Percentiles rank a stretch among this genome's conserved stretches.
Evolutionary conservation across 53 echinoderm and acorn worm genomes (phyloP).

Genomic region (Arbacia lixula): DNA sequence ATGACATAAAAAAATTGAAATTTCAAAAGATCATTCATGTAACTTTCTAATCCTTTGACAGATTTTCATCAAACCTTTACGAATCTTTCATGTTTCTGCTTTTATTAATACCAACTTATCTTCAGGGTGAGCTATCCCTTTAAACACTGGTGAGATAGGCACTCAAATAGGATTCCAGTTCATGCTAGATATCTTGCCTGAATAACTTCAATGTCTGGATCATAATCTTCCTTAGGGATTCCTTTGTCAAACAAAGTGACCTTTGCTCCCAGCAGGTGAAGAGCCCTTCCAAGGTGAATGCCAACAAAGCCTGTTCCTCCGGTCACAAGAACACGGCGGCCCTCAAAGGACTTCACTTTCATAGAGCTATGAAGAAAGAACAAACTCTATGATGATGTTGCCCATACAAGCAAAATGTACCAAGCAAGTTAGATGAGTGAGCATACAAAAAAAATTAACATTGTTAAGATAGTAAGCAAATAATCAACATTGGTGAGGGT

Average conservation of each 20-base stretch:
- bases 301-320: conserved; percentile 92
- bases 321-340: conserved; percentile 74
- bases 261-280: conserved; percentile 79
- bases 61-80: too few species aligned
- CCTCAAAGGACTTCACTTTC: conserved; percentile 76
- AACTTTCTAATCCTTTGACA: too few species aligned
- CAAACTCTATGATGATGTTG: too few species aligned
- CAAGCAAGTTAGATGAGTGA: not conserved
- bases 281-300: conserved; percentile 84
- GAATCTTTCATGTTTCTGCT: too few species aligned
- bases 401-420: not conserved
- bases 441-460: not conserved
- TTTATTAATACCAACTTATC: too few species aligned
- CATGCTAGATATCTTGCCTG: conserved; percentile 73
- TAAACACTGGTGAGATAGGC: too few species aligned
- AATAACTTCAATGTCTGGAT: conserved; percentile 71
- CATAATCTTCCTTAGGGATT: conserved; percentile 75
- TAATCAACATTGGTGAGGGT: too few species aligned
- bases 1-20: too few species aligned
- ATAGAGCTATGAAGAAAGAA: conserved; percentile 76
- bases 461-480: not conserved
- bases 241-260: conserved; percentile 83
- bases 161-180: too few species aligned
- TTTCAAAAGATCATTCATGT: too few species aligned
- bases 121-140: too few species aligned